Base-by-base conservation (phyloP, 2,888 invertebrate species). In the Scaptomyza flava region DNA sequence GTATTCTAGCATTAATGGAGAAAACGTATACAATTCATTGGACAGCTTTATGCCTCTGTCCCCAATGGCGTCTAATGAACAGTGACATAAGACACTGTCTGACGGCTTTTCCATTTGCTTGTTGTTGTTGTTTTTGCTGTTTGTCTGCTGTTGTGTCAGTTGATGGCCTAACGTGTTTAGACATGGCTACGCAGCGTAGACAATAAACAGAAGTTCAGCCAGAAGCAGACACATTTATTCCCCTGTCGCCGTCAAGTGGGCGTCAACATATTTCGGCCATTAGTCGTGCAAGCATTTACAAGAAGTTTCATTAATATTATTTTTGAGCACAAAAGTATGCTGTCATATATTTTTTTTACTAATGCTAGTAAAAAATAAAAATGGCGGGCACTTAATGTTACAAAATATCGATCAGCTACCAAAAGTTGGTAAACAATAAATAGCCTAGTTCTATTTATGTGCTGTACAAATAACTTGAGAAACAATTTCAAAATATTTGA, bases 1-100 rank as follows among this genome's bases (percentile, higher is more conserved):
- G 30, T 58, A 54, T 67, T 69, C 50, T 42, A 34, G 60, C 43
- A 54, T 52, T 46, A 60, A 61, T 45, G 47, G 14, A 52, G 42
- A 42, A 33, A 27, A 41, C 60, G 65, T 68, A 59, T 68, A 74
- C 73, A 77, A 76, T 79, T 71, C 78, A 74, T 68, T 65, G 64
- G 53, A 67, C 66, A 80, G 58, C 73, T 81, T 81, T 59, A 76
- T 78, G 70, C 53, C 60, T 67, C 17, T 17, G 9, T 27, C 27
- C 34, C 34, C 59, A 56, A 57, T 54, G 68, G 68, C 69, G 72
- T 70, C 68, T 87, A 81, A 81, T 81, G 73, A 87, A 76, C 87
- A 81, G 84, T 84, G 81, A 84, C 80, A 81, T 70, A 82, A 82
- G 86, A 79, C 83, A 79, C 66, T 67, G 77, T 66, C 79, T 75